phyloP scores from a whole-genome alignment of 2,888 invertebrate genomes.

The Rotaria macrura region DNA sequence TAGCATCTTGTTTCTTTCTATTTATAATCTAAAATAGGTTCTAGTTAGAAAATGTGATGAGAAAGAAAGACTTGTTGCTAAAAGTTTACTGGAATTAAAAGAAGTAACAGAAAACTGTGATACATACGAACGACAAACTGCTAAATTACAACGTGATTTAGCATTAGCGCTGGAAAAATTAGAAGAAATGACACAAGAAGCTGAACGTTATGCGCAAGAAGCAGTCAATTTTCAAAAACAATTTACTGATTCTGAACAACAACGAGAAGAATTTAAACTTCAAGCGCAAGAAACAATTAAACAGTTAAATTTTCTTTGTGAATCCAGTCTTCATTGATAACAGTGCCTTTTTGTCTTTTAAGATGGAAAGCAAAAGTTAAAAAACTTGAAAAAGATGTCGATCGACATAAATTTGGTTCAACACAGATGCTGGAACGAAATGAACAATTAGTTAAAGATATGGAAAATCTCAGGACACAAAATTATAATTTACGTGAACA shows the following conservation, averaged over 20 bases:
- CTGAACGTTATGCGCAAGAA: constrained; percentile 40
- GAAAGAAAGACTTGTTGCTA: constrained; percentile 35
- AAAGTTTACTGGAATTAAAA: constrained; percentile 39
- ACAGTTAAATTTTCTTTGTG: constrained; percentile 45
- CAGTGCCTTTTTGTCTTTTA: too few species aligned
- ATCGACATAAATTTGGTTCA: constrained; percentile 41
- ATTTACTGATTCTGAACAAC: constrained; percentile 41
- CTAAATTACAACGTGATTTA: constrained; percentile 14
- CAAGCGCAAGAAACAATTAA: constrained; percentile 45
- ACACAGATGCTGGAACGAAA: constrained; percentile 42
- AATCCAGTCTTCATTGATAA: too few species aligned
- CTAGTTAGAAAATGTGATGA: constrained; percentile 41
- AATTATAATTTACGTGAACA: neutral
- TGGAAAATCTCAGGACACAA: constrained; percentile 41
- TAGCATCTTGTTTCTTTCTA: constrained; percentile 27
- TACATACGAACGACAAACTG: constrained; percentile 40
- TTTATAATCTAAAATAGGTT: too few species aligned
- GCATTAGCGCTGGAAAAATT: constrained; percentile 15
- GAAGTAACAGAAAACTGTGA: constrained; percentile 41
- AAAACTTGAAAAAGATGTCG: constrained; percentile 44
- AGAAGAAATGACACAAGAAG: constrained; percentile 39
- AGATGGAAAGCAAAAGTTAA: constrained; percentile 47
- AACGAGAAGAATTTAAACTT: constrained; percentile 43
- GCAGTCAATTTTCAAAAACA: constrained; percentile 40
- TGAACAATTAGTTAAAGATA: constrained; percentile 44